Conservation (phyloP, 2,113 vertebrate species). For the Perca schrenkii region DNA sequence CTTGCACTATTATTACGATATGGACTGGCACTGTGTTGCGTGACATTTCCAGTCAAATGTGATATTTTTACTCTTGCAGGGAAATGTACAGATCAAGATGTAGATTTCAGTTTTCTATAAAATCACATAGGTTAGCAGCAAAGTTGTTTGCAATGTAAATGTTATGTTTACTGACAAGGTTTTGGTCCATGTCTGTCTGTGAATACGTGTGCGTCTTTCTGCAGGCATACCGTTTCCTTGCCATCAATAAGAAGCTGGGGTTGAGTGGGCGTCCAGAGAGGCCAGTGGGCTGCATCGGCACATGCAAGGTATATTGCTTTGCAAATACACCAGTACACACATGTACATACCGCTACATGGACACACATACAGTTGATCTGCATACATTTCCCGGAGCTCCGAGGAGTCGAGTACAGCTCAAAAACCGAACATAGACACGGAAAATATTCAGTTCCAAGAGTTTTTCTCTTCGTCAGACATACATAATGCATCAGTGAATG, state of each 20-base stretch:
- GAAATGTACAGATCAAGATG: slow-evolving; percentile 9
- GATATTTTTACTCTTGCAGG: slow-evolving; percentile 37
- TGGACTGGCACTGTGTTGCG: slow-evolving; percentile 22
- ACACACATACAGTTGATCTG: slow-evolving; percentile 33
- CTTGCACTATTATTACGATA: slow-evolving; percentile 31
- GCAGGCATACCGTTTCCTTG: slow-evolving; percentile 96
- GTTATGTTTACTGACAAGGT: slow-evolving; percentile 9
- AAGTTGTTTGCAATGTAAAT: background rate
- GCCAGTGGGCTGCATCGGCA: slow-evolving; percentile 96
- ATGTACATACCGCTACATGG: background rate
- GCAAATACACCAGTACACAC: background rate
- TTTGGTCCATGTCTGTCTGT: slow-evolving; percentile 22
- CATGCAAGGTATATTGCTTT: slow-evolving; percentile 90
- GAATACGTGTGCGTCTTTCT: slow-evolving; percentile 49
- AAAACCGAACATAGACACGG: slow-evolving; percentile 1
- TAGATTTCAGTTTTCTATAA: slow-evolving; percentile 6
- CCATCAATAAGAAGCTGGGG: slow-evolving; percentile 94
- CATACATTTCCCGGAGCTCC: slow-evolving; percentile 31
- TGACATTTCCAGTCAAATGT: slow-evolving; percentile 65
- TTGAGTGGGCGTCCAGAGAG: slow-evolving; percentile 95
- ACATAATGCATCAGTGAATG: slow-evolving; percentile 21
- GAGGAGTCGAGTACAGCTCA: background rate
- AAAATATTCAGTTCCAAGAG: slow-evolving; percentile 8
- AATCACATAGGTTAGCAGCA: slow-evolving; percentile 16
- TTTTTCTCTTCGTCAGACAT: background rate